Evolutionary conservation across 2,113 vertebrate genomes (phyloP).

Genomic region (Hydropotes inermis): DNA sequence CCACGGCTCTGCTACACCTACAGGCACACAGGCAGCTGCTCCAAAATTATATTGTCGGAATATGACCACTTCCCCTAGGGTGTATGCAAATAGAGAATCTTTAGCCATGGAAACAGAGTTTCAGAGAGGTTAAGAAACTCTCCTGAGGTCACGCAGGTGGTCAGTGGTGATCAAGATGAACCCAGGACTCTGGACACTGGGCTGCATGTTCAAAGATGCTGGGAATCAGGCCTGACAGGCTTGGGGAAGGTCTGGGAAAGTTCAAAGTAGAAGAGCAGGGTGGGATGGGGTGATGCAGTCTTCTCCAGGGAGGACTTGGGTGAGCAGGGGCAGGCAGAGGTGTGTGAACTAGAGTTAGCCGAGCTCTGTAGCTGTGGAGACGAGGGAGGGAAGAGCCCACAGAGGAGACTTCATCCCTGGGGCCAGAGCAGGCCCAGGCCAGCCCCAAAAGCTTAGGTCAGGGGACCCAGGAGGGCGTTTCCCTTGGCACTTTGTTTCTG

Average conservation of each 20-base stretch:
- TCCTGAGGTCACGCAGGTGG: not conserved
- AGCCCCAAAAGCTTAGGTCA: too few species aligned
- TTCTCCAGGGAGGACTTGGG: not conserved
- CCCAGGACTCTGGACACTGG: not conserved
- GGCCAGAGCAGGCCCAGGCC: not conserved
- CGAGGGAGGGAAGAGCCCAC: not conserved
- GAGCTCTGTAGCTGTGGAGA: not conserved
- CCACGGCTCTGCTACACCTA: not conserved
- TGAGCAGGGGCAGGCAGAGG: not conserved
- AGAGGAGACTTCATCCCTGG: not conserved
- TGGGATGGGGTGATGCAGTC: too few species aligned
- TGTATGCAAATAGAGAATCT: not conserved
- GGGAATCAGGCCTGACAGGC: not conserved
- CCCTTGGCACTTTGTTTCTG: not conserved
- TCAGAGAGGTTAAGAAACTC: not conserved
- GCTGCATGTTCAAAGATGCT: not conserved
- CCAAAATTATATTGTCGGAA: not conserved
- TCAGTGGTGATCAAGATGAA: not conserved
- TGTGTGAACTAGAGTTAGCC: not conserved
- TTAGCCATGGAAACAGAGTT: not conserved
- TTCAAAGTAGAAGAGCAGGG: not conserved
- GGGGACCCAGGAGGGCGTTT: rapidly evolving
- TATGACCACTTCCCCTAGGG: too few species aligned
- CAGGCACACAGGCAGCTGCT: not conserved
- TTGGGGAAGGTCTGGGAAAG: not conserved